Conservation (phyloP, 2,797 vertebrate genomes). For the Iguana delicatissima region DNA sequence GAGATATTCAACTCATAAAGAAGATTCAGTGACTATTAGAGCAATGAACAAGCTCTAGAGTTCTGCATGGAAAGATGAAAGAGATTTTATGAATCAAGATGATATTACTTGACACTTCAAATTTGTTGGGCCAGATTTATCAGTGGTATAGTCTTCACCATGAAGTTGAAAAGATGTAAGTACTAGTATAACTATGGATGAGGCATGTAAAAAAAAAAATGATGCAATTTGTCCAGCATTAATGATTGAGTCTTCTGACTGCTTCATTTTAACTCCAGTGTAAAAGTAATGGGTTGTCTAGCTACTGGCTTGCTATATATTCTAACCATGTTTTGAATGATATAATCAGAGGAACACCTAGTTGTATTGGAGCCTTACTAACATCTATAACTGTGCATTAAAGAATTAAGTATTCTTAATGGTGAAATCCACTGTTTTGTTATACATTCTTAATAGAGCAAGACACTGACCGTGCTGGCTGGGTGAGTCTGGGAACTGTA, state of each 20-base stretch:
- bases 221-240: neutral
- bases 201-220: neutral
- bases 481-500: too few relatives aligned
- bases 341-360: neutral
- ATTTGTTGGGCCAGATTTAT: neutral
- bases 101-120: neutral
- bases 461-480: too few relatives aligned
- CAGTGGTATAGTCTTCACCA: neutral
- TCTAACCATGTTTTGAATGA: neutral
- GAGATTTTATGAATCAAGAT: neutral
- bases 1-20: neutral
- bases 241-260: neutral
- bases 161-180: neutral
- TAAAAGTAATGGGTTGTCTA: neutral
- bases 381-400: neutral
- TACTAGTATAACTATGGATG: neutral
- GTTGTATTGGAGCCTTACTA: neutral
- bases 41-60: neutral
- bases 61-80: slow-evolving; percentile 1
- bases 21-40: neutral
- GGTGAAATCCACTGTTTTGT: too few relatives aligned
- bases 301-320: neutral
- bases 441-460: too few relatives aligned
- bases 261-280: neutral
- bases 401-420: neutral